Evolutionary conservation across 2,888 invertebrate genomes (phyloP), one percentile per base, ranked within the genome.

Genomic region (Hylaea fasciaria): DNA sequence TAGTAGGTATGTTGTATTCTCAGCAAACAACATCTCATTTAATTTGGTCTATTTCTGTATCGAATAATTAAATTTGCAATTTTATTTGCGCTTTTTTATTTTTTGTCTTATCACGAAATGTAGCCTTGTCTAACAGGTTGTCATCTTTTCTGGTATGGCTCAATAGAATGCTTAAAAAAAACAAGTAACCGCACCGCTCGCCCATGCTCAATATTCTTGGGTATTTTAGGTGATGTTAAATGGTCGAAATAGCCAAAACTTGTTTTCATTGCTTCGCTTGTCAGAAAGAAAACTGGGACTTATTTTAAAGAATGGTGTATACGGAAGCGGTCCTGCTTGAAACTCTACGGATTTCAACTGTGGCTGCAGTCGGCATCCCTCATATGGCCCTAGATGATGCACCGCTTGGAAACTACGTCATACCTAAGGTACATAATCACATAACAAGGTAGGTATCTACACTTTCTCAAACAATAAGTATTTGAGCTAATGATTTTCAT

Each of bases 291-390:
- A 14, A 32, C 22, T 49, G 22, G 11, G 11, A 46, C 2, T 43
- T 46, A 14, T 11, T 35, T 7, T 66, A 29, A 57, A 96, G 96
- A 62, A 94, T 97, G 94, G 94, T 96, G 0, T 97, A 96, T 75
- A 94, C 96, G 52, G 96, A 96, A 80, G 96, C 96, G 0, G 94
- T 96, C 0, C 94, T 96, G 13, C 80, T 95, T 72, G 97, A 97
- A 85, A 93, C 95, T 0, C 78, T 97, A 9, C 92, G 97, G 44
- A 94, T 96, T 89, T 96, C 97, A 61, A 95, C 95, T 85, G 95
- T 95, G 0, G 93, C 96, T 56, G 94, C 95, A 0, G 94, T 97
- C 73, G 95, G 95, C n/a, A 94, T 97, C 41, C 96, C 97, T 0
- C 97, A 97, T 80, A 93, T 96, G 81, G 95, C 97, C 0, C 74